Conservation (phyloP, 2,888 invertebrate genomes). For the Meteorus cinctellus region DNA sequence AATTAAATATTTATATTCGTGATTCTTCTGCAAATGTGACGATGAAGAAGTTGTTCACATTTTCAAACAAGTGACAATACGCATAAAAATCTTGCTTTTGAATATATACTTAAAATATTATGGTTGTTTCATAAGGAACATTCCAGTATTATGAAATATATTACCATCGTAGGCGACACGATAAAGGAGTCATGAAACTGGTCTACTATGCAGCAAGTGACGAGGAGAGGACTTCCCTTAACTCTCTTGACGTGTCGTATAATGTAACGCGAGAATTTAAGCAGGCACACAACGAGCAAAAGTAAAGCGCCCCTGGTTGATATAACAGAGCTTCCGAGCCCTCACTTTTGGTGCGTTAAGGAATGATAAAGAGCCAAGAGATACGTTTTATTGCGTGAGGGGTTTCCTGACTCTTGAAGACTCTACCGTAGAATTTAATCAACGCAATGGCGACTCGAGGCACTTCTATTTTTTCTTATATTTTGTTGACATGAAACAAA, state of each 20-base stretch:
- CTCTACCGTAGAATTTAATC: constrained; percentile 58
- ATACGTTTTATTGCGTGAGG: constrained; percentile 47
- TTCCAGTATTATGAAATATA: constrained; percentile 12
- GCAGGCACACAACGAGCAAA: constrained; percentile 35
- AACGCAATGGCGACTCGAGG: constrained; percentile 57
- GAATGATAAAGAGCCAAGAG: constrained; percentile 48
- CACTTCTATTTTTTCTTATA: constrained; percentile 46
- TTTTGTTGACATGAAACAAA: constrained; percentile 12
- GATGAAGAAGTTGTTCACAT: background rate
- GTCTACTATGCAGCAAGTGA: constrained; percentile 22
- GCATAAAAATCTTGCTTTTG: background rate
- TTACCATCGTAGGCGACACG: constrained; percentile 32
- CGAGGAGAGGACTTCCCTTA: constrained; percentile 7
- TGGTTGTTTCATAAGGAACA: constrained; percentile 6
- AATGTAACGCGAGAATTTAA: constrained; percentile 38
- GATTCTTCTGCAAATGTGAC: background rate
- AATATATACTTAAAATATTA: background rate
- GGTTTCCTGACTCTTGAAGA: constrained; percentile 47
- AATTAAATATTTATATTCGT: background rate
- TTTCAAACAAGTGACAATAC: background rate
- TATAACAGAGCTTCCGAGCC: constrained; percentile 20
- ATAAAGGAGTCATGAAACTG: constrained; percentile 39
- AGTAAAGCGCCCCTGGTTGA: constrained; percentile 36
- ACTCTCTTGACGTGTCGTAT: constrained; percentile 31
- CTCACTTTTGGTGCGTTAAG: constrained; percentile 33